Base-by-base conservation (phyloP, 2,113 vertebrate species). In the Podarcis muralis region DNA sequence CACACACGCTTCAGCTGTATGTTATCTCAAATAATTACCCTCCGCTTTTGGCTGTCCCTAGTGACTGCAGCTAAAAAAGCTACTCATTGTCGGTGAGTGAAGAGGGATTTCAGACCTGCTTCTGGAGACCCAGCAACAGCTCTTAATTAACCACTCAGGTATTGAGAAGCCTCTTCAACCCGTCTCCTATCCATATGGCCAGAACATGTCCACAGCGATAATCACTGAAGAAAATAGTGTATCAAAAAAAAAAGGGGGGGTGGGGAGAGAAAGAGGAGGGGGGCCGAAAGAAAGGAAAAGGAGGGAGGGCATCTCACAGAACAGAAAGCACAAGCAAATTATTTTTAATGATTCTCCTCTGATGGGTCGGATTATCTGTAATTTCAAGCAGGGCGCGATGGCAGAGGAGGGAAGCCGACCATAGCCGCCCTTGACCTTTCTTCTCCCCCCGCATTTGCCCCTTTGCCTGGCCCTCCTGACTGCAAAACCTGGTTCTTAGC, bases 101-200 rank as follows among this genome's bases (percentile, higher is more conserved):
- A 97, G 97, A 97, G 97, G 98, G 98, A 98, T 98, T 98, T 99
- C 97, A 98, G 97, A 96, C 97, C 97, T 97, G 97, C 98, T 98
- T 98, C 98, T 98, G 96, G 97, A 98, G 98, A 98, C 97, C 98
- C 97, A 97, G 98, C 98, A 98, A 98, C 97, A 97, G 98, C 97
- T 98, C 98, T 98, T 99, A 98, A 99, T 99, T 98, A 99, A 99
- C 98, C 98, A 98, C 98, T 98, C 98, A 98, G 98, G 98, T 98
- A 98, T 98, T 99, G 97, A 96, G 97, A 96, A 96, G 95, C 97
- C 97, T 97, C 96, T 97, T 97, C 81, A 96, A 96, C 98, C 98
- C 97, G 91, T 97, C 97, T 96, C 96, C 95, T 94, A 97, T 98
- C 98, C 98, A 99, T 99, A 98, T 99, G 98, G 98, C 98, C 98